Percentiles rank a stretch among this genome's conserved stretches.
Conservation (phyloP, 2,888 invertebrate genomes). For the Nysson spinosus region DNA sequence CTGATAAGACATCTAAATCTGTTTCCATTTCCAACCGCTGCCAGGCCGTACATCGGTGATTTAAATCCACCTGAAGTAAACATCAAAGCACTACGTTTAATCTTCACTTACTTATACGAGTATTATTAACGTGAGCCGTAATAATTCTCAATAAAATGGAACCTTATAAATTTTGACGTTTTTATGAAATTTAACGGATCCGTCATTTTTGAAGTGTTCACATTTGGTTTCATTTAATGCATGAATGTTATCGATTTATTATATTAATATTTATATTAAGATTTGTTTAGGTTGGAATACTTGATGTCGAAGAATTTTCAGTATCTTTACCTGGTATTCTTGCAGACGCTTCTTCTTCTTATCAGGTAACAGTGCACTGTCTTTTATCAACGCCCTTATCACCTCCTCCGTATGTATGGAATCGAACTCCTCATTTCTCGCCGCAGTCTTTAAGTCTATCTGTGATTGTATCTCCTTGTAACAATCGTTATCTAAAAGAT, state of each 20-base stretch:
- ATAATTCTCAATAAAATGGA: too few relatives aligned
- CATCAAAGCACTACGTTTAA: background rate
- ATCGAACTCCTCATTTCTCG: slow-evolving; percentile 61
- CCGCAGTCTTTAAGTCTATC: slow-evolving; percentile 68
- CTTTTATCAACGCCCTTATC: slow-evolving; percentile 80
- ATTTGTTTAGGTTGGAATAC: too few relatives aligned
- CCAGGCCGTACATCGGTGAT: slow-evolving; percentile 84
- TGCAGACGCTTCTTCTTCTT: slow-evolving; percentile 79
- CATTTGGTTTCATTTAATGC: too few relatives aligned
- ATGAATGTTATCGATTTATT: too few relatives aligned
- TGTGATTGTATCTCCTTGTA: slow-evolving; percentile 79
- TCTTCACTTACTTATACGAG: background rate
- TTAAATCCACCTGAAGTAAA: slow-evolving; percentile 82
- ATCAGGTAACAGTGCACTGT: slow-evolving; percentile 80
- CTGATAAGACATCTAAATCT: slow-evolving; percentile 81
- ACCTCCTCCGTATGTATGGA: slow-evolving; percentile 69
- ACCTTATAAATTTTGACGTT: too few relatives aligned
- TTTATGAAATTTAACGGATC: too few relatives aligned
- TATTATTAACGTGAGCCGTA: too few relatives aligned
- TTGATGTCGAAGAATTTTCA: too few relatives aligned
- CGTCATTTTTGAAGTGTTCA: too few relatives aligned
- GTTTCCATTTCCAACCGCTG: slow-evolving; percentile 83
- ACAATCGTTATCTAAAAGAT: slow-evolving; percentile 78
- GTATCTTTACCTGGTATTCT: slow-evolving; percentile 70
- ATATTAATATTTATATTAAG: too few relatives aligned